These are phyloP conservation scores for Empidonax alnorum DNA, from an alignment of 2,113 vertebrate genomes.

Conservation along the genomic window DNA sequence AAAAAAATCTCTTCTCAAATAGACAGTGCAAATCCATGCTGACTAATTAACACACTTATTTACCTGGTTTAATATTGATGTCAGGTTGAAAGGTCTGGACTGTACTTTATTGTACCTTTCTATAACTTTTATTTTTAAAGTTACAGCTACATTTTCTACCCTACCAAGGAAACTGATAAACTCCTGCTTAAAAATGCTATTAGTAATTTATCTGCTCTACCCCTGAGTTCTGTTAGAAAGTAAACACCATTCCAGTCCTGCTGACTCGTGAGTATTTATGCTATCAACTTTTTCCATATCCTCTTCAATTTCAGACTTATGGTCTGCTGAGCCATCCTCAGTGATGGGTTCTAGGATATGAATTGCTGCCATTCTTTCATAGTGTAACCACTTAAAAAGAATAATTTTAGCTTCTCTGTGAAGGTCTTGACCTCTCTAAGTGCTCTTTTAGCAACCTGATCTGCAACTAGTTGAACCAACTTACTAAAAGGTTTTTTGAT, in stretches of 20 bases:
- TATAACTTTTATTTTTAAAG: background rate
- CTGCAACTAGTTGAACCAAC: background rate
- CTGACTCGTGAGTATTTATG: background rate
- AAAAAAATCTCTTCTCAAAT: background rate
- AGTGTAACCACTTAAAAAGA: background rate
- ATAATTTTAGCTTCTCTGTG: background rate
- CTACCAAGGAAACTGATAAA: background rate
- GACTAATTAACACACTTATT: background rate
- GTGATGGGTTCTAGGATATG: background rate
- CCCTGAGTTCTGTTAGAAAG: background rate
- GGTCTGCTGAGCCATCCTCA: background rate
- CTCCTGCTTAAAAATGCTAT: background rate
- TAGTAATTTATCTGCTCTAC: background rate
- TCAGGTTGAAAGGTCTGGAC: background rate
- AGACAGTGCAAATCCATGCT: background rate
- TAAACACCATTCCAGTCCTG: background rate
- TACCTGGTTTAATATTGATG: background rate
- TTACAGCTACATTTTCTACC: background rate
- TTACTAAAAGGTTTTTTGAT: background rate
- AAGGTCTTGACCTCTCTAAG: background rate
- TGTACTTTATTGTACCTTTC: background rate
- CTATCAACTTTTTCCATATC: background rate
- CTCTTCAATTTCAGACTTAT: background rate
- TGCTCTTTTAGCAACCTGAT: background rate
- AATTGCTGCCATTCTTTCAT: background rate